Base-by-base conservation (phyloP, 2,113 vertebrate genomes). In the Gavialis gangeticus region DNA sequence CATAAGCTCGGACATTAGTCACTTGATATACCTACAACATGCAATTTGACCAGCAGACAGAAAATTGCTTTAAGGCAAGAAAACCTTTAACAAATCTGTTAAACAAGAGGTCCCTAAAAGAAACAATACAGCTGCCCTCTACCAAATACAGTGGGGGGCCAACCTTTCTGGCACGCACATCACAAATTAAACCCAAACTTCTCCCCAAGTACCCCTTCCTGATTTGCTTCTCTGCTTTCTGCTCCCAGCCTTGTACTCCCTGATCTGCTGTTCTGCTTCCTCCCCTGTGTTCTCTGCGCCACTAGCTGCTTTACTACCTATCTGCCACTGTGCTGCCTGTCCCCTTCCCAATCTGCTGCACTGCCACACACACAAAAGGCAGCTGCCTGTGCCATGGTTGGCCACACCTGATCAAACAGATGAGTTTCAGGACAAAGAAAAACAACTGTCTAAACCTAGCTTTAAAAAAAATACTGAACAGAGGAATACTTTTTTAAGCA, bases 401-500 rank as follows among this genome's bases (percentile, higher is more conserved):
- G 9, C 46, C 46, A 46, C 46, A 46, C 46, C 46, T 46, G 46
- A 46, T 87, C 80, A 75, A 75, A 30, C 87, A 89, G 93, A 30
- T 8, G 21, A 89, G 12, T 82, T 92, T 92, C 82, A 90, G 88
- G 92, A 79, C 82, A 93, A 94, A 90, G 28, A 96, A 95, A 91
- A 91, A 54, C 14, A n/a, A 54, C 80, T 95, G 88, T 84, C 60
- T 94, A 93, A 94, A 91, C 92, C 90, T 83, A 69, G 58, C 54
- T 37, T 81, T 95, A 76, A 84, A 96, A 90, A 91, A 46, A 78
- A 90, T 56, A 92, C 46, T 81, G 78, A 94, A 86, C 59, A 92
- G 71, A 93, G 85, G 88, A 90, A 30, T 95, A 37, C 71, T 93
- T 64, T 87, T 94, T 97, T 81, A 96, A 88, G 78, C 88, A 86